Conservation (phyloP, 2,113 vertebrate species). For the Chunga burmeisteri region DNA sequence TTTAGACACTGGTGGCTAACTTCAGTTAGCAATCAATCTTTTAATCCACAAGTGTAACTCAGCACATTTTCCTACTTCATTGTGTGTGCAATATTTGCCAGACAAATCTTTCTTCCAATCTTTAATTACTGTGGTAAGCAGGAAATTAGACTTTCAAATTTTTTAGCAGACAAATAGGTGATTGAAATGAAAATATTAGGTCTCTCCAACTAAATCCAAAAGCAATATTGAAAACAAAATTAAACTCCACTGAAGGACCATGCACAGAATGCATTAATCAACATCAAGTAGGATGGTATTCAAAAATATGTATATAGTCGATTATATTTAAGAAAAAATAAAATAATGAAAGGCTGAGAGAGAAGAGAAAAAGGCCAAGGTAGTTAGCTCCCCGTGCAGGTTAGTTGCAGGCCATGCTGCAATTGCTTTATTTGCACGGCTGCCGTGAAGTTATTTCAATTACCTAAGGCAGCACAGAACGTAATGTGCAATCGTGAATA, state of each 20-base stretch:
- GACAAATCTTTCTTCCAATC: constrained; percentile 1
- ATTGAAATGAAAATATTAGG: not conserved
- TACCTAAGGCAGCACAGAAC: not conserved
- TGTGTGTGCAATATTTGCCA: not conserved
- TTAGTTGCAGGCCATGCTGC: not conserved
- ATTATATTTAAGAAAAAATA: not conserved
- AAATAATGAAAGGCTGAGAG: not conserved
- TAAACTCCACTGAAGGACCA: not conserved
- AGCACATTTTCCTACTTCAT: not conserved
- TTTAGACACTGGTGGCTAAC: not conserved
- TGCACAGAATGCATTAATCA: not conserved
- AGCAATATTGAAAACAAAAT: not conserved
- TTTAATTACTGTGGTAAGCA: not conserved
- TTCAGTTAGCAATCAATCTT: not conserved
- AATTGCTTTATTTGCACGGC: not conserved
- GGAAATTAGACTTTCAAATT: not conserved
- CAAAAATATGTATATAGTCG: not conserved
- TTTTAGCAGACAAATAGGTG: not conserved
- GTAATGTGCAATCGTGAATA: not conserved
- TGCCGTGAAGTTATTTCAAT: not conserved
- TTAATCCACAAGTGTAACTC: not conserved
- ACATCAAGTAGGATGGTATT: not conserved
- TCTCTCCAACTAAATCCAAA: not conserved
- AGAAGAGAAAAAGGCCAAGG: not conserved
- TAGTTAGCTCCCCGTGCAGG: not conserved